Conservation (phyloP, 2,888 invertebrate genomes). For the Caenorhabditis imperialis region DNA sequence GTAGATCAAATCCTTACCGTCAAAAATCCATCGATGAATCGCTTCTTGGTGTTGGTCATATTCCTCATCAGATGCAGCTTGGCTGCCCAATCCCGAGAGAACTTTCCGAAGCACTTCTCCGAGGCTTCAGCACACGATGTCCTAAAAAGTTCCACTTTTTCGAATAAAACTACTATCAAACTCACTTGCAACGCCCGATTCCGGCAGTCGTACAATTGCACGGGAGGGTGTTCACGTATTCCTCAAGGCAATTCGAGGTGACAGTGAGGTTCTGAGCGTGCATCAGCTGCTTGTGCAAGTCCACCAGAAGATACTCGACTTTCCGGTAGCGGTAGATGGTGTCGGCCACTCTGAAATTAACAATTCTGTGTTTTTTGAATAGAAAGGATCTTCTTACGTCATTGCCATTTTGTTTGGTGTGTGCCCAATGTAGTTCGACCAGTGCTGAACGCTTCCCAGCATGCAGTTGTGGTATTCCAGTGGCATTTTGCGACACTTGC, state of each 20-base stretch:
- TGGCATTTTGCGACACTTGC: constrained; percentile 44
- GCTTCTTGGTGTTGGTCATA: constrained; percentile 34
- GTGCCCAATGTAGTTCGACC: constrained; percentile 36
- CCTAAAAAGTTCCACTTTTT: constrained; percentile 8
- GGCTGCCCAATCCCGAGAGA: constrained; percentile 41
- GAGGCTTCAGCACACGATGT: constrained; percentile 16
- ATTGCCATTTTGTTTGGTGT: constrained; percentile 37
- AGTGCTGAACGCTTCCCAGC: constrained; percentile 22
- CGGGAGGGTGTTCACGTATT: constrained; percentile 17
- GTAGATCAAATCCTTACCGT: constrained; percentile 11
- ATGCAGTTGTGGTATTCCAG: constrained; percentile 40
- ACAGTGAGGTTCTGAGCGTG: constrained; percentile 26
- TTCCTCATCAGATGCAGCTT: constrained; percentile 41
- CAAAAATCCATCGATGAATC: constrained; percentile 25
- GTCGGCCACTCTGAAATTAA: constrained; percentile 31
- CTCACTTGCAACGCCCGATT: constrained; percentile 34
- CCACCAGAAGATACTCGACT: constrained; percentile 23
- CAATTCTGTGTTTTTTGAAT: not conserved
- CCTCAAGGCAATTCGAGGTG: constrained; percentile 24
- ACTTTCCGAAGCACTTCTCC: constrained; percentile 49
- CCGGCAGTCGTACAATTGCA: constrained; percentile 41
- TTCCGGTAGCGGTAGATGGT: constrained; percentile 43
- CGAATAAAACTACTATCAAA: not conserved
- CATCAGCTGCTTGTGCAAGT: constrained; percentile 46
- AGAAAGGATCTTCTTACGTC: constrained; percentile 16